phyloP scores from a whole-genome alignment of 1,140 invertebrate species.

The Hormaphis cornu region DNA sequence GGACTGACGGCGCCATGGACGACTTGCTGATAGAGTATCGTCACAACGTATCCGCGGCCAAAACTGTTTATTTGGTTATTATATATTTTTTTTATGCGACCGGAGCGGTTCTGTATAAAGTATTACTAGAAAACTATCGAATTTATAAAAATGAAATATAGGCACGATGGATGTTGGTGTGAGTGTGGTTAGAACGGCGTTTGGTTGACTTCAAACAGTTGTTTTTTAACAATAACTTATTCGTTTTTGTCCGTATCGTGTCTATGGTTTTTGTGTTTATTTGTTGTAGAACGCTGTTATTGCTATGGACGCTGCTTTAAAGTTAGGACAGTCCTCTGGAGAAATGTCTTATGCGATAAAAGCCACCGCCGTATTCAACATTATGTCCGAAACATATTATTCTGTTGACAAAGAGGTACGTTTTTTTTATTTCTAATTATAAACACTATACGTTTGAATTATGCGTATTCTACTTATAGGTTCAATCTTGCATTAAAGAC shows the following conservation, averaged over 20 bases:
- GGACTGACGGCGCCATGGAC: not conserved
- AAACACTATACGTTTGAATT: not conserved
- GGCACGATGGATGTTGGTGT: no score
- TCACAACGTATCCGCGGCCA: not conserved
- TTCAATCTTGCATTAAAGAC: not conserved
- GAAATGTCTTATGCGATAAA: not conserved
- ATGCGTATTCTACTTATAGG: not conserved
- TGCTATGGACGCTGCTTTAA: not conserved
- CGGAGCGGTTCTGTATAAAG: no score
- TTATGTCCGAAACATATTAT: constrained; percentile 12
- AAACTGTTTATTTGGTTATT: constrained; percentile 9
- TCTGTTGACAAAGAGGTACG: not conserved
- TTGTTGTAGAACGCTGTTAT: constrained; percentile 13
- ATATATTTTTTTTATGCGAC: no score
- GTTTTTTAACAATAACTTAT: no score
- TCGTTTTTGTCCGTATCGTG: no score
- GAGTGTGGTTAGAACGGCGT: no score
- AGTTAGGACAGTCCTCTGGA: not conserved
- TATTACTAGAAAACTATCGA: no score
- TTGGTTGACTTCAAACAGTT: no score
- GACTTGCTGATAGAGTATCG: not conserved
- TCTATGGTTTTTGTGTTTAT: not conserved
- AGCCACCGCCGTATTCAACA: constrained; percentile 1
- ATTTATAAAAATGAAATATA: no score
- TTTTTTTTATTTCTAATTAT: not conserved